Evolutionary conservation across 2,888 invertebrate genomes (phyloP).

Genomic region (Troides oblongomaculatus): DNA sequence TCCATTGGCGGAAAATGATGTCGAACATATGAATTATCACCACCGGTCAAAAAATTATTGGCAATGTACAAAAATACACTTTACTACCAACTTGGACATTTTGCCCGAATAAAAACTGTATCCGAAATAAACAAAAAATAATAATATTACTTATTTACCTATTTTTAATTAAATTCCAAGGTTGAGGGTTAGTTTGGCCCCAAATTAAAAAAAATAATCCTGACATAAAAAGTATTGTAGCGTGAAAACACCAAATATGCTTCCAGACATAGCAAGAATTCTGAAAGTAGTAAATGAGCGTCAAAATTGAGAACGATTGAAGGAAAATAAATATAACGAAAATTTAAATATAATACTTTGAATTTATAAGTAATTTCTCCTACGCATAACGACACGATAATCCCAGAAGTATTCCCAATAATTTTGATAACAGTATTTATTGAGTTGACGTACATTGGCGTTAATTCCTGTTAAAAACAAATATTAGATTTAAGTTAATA

Average conservation of each 20-base stretch:
- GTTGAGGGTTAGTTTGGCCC: slow-evolving; percentile 63
- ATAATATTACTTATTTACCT: slow-evolving; percentile 32
- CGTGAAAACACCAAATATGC: slow-evolving; percentile 72
- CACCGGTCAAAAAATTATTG: too few species aligned
- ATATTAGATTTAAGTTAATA: background rate
- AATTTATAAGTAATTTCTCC: slow-evolving; percentile 78
- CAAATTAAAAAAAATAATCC: slow-evolving; percentile 64
- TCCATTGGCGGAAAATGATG: too few species aligned
- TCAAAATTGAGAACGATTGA: background rate
- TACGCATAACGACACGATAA: slow-evolving; percentile 85
- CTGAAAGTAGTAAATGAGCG: slow-evolving; percentile 37
- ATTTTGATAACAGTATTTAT: slow-evolving; percentile 87
- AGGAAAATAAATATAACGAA: background rate
- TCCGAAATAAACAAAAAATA: background rate
- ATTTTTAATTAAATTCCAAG: slow-evolving; percentile 52
- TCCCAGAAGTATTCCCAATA: slow-evolving; percentile 84
- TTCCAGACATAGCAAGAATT: slow-evolving; percentile 59
- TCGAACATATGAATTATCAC: too few species aligned
- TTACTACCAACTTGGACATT: too few species aligned
- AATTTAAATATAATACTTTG: slow-evolving; percentile 50
- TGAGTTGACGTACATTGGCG: slow-evolving; percentile 87
- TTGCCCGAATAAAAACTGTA: too few species aligned
- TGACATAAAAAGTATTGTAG: slow-evolving; percentile 53
- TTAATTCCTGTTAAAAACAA: slow-evolving; percentile 81
- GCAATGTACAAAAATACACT: too few species aligned